phyloP scores from a whole-genome alignment of 2,113 vertebrate genomes.

The Siniperca chuatsi region DNA sequence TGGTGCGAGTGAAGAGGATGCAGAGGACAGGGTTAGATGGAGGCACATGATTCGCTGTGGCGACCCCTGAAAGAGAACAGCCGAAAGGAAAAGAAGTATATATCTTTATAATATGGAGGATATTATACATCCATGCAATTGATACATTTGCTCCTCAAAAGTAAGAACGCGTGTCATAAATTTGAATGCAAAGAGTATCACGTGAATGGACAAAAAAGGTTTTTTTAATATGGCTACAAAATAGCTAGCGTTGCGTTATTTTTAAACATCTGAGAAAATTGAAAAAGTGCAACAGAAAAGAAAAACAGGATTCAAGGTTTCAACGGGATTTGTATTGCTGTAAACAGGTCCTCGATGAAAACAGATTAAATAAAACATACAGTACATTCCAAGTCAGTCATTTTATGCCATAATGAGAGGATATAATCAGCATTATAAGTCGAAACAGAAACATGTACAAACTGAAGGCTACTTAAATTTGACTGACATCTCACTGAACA shows the following conservation, averaged over 20 bases:
- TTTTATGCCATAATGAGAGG: constrained; percentile 50
- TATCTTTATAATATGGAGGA: too few species aligned
- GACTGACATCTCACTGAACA: constrained; percentile 47
- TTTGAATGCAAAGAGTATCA: too few species aligned
- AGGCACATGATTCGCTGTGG: too few species aligned
- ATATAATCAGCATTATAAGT: constrained; percentile 27
- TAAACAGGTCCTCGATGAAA: constrained; percentile 56
- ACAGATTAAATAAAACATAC: constrained; percentile 62
- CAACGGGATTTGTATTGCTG: constrained; percentile 68
- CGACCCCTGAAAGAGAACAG: too few species aligned
- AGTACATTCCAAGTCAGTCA: constrained; percentile 62
- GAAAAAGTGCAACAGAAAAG: constrained; percentile 19
- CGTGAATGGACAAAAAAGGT: too few species aligned
- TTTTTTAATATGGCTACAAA: not conserved
- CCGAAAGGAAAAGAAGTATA: too few species aligned
- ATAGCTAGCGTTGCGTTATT: not conserved
- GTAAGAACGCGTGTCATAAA: not conserved
- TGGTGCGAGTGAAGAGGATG: too few species aligned
- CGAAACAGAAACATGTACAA: constrained; percentile 15
- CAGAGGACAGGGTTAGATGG: too few species aligned
- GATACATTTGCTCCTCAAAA: not conserved
- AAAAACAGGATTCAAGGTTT: constrained; percentile 19
- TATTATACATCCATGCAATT: not conserved
- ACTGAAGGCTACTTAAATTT: constrained; percentile 35
- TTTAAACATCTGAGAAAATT: constrained; percentile 10